Conservation (phyloP, 2,888 invertebrate genomes). For the Acleris laterana region DNA sequence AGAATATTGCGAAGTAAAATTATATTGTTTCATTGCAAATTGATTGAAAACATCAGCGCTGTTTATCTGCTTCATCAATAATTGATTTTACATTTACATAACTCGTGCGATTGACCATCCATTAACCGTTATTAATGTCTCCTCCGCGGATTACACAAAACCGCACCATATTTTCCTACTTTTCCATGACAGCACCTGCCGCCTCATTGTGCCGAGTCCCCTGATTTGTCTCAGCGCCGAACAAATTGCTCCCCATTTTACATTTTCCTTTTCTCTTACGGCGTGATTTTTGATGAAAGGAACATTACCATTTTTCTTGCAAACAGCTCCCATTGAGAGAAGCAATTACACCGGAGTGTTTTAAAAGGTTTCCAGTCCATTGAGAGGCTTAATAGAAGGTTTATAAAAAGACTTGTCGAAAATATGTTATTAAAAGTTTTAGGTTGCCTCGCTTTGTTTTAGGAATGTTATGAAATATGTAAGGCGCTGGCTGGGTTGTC, state of each 20-base stretch:
- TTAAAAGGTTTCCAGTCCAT: conserved; percentile 4
- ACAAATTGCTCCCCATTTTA: conserved; percentile 27
- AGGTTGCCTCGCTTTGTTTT: conserved; percentile 12
- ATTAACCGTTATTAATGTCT: no score
- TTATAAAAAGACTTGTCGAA: background rate
- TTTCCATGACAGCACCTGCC: background rate
- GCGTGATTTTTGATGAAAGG: conserved; percentile 33
- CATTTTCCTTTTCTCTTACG: conserved; percentile 13
- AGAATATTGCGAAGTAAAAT: no score
- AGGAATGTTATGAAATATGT: conserved; percentile 24
- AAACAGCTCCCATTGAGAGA: conserved; percentile 19
- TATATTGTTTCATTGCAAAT: no score
- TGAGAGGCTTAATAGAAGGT: background rate
- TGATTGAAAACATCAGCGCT: no score
- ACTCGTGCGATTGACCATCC: no score
- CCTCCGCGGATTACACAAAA: no score
- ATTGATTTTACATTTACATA: no score
- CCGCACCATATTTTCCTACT: no score
- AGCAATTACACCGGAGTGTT: conserved; percentile 21
- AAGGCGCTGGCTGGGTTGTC: conserved; percentile 5
- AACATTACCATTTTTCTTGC: conserved; percentile 20
- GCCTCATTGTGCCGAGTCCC: conserved; percentile 6
- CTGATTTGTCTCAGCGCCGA: conserved; percentile 27
- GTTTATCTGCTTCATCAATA: no score
- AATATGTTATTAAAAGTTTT: conserved; percentile 10